Evolutionary conservation across 2,888 invertebrate species (phyloP), one percentile per base, ranked within the genome.

Genomic region (Catocala fraxini): DNA sequence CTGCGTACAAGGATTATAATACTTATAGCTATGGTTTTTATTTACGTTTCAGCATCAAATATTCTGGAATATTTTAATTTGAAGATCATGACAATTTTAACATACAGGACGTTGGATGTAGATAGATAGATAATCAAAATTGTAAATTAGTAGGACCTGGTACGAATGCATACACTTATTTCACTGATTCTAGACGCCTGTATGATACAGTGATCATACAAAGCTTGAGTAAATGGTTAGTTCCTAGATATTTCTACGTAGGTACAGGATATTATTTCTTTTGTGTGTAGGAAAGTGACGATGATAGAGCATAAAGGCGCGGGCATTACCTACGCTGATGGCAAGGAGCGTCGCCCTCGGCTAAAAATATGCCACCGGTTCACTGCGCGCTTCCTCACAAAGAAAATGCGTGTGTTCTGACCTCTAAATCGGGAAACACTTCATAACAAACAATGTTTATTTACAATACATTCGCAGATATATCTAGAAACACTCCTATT

Each of bases 361-460:
- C 93, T 93, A 93, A 92, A 93, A 92, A 93, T 93, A 93, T 85
- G 82, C 84, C 83, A 82, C 67, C 86, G 80, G 89, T 90, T 90
- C 89, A 90, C 75, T 82, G 89, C 81, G 89, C 89, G 89, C 85
- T 88, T 88, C 88, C 84, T 90, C 87, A 92, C 93, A 93, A 92
- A 91, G 93, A 91, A 90, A 89, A 87, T 85, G 85, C 85, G 85
- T 84, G 83, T 80, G 79, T 83, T 81, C 79, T 87, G 91, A 91
- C 91, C 91, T 90, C 89, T 83, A 89, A 86, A 87, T 86, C 81
- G 85, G 85, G 84, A 86, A 85, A 82, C 82, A 79, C 81, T 83
- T 70, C 65, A 79, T 73, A 77, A 73, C 67, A 71, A 51, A 78
- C 66, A 65, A 62, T 66, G 63, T 69, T 74, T 78, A 79, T 83